Percentiles rank a stretch among this genome's conserved stretches.
phyloP scores from a whole-genome alignment of 2,113 vertebrate genomes.

The Takifugu bimaculatus region DNA sequence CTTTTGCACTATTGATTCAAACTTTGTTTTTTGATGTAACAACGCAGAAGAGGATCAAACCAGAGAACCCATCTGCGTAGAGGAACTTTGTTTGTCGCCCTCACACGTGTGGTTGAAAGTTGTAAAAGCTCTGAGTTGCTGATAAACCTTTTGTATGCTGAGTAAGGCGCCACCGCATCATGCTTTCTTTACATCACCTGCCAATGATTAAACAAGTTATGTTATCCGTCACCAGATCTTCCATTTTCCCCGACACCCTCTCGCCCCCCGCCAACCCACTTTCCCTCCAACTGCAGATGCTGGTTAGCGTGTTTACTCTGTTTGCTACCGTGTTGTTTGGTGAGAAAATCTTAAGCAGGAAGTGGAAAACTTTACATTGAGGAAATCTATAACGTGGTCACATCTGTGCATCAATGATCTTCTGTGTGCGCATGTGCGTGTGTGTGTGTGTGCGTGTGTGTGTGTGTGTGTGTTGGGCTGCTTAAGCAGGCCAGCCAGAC shows the following conservation, averaged over 20 bases:
- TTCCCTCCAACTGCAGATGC: conserved; percentile 15
- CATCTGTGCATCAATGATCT: conserved; percentile 7
- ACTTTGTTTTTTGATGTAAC: no score
- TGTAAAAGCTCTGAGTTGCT: no score
- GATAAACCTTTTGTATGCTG: no score
- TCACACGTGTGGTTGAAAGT: no score
- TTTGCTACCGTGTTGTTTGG: not conserved
- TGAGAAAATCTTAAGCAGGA: conserved; percentile 34
- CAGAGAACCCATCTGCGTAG: no score
- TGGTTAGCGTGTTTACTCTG: not conserved
- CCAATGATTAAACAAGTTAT: not conserved
- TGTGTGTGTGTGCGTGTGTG: not conserved
- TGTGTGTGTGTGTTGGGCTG: conserved; percentile 1
- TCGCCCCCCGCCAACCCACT: not conserved
- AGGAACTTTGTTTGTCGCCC: not conserved
- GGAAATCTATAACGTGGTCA: conserved; percentile 35
- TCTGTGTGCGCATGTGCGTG: not conserved
- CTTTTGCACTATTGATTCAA: no score
- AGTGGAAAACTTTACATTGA: conserved; percentile 35
- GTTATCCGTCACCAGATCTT: not conserved
- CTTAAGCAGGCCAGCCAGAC: conserved; percentile 70
- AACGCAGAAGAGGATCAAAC: no score
- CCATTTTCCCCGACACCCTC: not conserved
- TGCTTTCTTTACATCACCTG: not conserved
- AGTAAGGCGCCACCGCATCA: not conserved